Evolutionary conservation across 1,140 invertebrate genomes (phyloP), one percentile per base, ranked within the genome.

Genomic region (Probaryconus sp.): DNA sequence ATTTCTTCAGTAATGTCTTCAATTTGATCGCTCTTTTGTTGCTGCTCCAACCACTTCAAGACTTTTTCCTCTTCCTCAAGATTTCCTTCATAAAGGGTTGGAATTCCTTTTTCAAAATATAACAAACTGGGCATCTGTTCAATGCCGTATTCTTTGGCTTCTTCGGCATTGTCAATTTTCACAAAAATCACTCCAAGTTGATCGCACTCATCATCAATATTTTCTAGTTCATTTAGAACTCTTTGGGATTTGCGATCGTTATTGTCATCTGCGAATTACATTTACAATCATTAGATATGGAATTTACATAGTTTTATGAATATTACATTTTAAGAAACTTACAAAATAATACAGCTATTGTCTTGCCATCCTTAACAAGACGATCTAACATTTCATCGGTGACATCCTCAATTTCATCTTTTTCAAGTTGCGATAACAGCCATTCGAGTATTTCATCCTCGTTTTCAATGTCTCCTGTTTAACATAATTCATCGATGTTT

Each of bases 201-300:
- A 86, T 97, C 96, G 86, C 95, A 96, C 88, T 97, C 96, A 86
- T 97, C 96, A 81, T 97, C 96, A 82, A 97, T 97, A 82, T 97
- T 97, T 89, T 98, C 96, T 68, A 98, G 85, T 89, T 97, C 96
- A 79, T 92, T 93, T 31, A 98, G 88, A 33, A 96, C 94, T 83
- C 92, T 92, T 81, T 94, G 92, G 20, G 94, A 96, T 87, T 95
- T 95, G 53, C 93, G 91, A 81, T 97, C 95, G 80, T 97, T 96
- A 81, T 96, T 95, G 82, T 97, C 94, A 90, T 97, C 95, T 97
- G 30, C 11, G 61, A 68, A 35, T 55, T 67, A 21, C 56, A 45
- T 38, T 26, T 14, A 67, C 1, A 48, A 37, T 37, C 50, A 48
- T 28, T 33, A 45, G 50, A 64, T 58, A n/a, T n/a, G n/a, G n/a